Evolutionary conservation across 1,140 invertebrate species (phyloP), one percentile per base, ranked within the genome.

Genomic region (Lysiphlebus fabarum): DNA sequence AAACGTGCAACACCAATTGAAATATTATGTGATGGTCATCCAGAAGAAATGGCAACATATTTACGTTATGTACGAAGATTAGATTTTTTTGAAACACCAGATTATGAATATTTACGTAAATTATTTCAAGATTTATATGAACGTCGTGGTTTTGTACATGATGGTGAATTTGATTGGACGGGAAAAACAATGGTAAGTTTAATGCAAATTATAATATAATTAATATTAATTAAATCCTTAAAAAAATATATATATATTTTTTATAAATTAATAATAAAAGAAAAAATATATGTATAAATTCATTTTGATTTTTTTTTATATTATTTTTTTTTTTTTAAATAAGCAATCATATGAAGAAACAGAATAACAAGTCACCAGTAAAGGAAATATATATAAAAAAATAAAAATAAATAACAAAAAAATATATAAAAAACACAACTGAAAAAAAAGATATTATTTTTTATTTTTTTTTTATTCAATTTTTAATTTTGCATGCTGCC

Each of bases 21-120:
- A 84, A 84, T 92, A 63, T 84, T 99, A 40, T 99, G 97, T 83
- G 95, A 99, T 80, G 94, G 95, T 63, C 96, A 98, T 83, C 97
- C 97, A 61, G 92, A 95, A 81, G 92, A 95, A 81, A 91, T 99
- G 86, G 93, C 96, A 62, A 96, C 92, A 71, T 99, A 99, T 81
- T 84, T 99, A 65, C 87, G 94, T 67, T 99, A 99, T 82, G 96
- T 99, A 57, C 86, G 97, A 68, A 87, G 93, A 76, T 84, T 99
- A 73, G 96, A 99, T 81, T 99, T 99, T 84, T 99, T 99, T 83
- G 97, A 99, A 84, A 98, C 95, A 60, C 98, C 98, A 36, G 96
- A 99, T 81, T 99, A 99, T 82, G 96, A 98, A 81, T 97, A 98
- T 84, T 86, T 98, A 72, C 86, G 95, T 68, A 93, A 93, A 80